Base-by-base conservation (phyloP, 2,888 invertebrate genomes). In the Megastigmus dorsalis region DNA sequence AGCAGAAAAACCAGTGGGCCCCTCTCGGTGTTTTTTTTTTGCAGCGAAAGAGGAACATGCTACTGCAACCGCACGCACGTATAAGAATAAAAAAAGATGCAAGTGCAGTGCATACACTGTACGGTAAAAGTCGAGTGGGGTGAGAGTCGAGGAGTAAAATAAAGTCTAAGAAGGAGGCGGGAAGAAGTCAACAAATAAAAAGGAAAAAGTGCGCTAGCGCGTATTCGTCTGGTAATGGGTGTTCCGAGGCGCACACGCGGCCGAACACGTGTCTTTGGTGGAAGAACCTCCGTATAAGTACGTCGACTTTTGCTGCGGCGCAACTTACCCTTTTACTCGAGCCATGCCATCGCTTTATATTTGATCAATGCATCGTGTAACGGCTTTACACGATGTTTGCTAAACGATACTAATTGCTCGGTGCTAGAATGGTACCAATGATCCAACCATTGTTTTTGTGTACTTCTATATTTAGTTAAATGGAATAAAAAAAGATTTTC, bases 251-350 rank as follows among this genome's bases (percentile, higher is more conserved):
- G n/a, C 80, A 81, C 82, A 81, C 82, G 81, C 83, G 82, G 83
- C 81, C 79, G 80, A 81, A 85, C 85, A 85, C 85, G 85, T 85
- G 85, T 85, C 82, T 80, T 72, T 65, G 74, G 69, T 28, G 57
- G 38, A 26, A 18, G 43, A 38, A 20, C 15, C 9, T 20, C 28
- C 33, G 10, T 28, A n/a, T n/a, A n/a, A n/a, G n/a, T n/a, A n/a
- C n/a, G n/a, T n/a, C n/a, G n/a, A n/a, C n/a, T n/a, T n/a, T n/a
- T n/a, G n/a, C n/a, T n/a, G n/a, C n/a, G n/a, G n/a, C n/a, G n/a
- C n/a, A n/a, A n/a, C n/a, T n/a, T n/a, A n/a, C n/a, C n/a, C n/a
- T n/a, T n/a, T n/a, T n/a, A n/a, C n/a, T n/a, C n/a, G n/a, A n/a
- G n/a, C n/a, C n/a, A n/a, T n/a, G n/a, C n/a, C n/a, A n/a, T n/a